phyloP scores from a whole-genome alignment of 2,113 vertebrate genomes.

The Eleginops maclovinus region DNA sequence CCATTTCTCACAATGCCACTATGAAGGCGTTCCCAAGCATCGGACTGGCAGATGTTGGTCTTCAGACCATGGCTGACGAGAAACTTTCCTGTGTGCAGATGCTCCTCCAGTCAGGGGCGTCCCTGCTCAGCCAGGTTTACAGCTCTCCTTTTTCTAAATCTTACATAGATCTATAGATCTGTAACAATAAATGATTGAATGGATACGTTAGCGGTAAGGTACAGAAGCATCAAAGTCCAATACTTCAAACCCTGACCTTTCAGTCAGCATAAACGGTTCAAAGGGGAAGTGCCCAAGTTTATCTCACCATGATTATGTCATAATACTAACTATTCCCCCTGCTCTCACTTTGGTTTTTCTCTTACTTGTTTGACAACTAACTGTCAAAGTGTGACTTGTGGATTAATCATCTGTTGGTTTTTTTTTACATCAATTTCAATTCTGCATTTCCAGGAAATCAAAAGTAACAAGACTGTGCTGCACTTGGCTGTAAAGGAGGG shows the following conservation, averaged over 20 bases:
- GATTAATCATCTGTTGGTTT: constrained; percentile 34
- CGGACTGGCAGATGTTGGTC: constrained; percentile 50
- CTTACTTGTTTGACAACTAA: constrained; percentile 31
- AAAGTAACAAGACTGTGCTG: constrained; percentile 91
- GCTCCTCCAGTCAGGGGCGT: constrained; percentile 85
- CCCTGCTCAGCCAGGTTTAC: constrained; percentile 85
- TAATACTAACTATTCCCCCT: not conserved
- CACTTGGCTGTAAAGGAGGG: constrained; percentile 93
- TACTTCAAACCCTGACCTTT: constrained; percentile 21
- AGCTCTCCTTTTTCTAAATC: not conserved
- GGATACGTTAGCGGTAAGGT: not conserved
- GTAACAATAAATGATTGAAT: not conserved
- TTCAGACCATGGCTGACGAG: constrained; percentile 73
- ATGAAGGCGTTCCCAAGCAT: constrained; percentile 73
- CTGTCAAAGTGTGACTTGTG: constrained; percentile 25
- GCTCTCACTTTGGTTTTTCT: constrained; percentile 32
- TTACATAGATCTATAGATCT: not conserved
- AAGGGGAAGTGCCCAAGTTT: constrained; percentile 34
- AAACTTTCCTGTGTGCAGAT: constrained; percentile 85
- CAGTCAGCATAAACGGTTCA: not conserved
- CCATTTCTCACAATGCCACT: constrained; percentile 87
- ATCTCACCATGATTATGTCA: constrained; percentile 29
- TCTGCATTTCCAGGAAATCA: constrained; percentile 87
- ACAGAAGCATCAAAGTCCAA: not conserved
- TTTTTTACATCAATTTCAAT: constrained; percentile 32